These are phyloP conservation scores for Heliconius hewitsoni DNA, from an alignment of 1,140 invertebrate species.

Conservation along the genomic window DNA sequence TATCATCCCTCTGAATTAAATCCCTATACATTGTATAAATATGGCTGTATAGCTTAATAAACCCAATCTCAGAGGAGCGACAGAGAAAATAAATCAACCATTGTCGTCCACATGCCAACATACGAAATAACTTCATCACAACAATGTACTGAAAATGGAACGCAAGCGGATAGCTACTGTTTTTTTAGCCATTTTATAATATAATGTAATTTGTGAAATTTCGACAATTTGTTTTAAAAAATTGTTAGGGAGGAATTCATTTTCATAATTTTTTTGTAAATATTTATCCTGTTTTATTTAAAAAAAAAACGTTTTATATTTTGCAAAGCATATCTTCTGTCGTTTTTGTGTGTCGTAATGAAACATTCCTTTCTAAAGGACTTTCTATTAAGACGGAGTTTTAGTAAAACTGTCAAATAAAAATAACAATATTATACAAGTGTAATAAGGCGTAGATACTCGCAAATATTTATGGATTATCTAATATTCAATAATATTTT, in stretches of 20 bases:
- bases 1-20: not conserved
- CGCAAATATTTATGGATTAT: too few relatives aligned
- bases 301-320: not conserved
- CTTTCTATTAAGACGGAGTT: not conserved
- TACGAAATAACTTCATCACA: slow-evolving; percentile 25
- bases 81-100: slow-evolving; percentile 17
- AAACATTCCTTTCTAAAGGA: not conserved
- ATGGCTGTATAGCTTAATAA: not conserved
- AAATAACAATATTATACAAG: too few relatives aligned
- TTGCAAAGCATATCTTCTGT: not conserved
- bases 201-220: slow-evolving; percentile 18
- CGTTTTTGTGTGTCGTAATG: not conserved
- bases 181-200: slow-evolving; percentile 17
- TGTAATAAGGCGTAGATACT: too few relatives aligned
- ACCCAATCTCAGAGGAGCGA: not conserved
- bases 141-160: slow-evolving; percentile 25
- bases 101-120: slow-evolving; percentile 14
- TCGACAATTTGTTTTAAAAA: slow-evolving; percentile 17
- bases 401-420: not conserved
- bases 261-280: not conserved
- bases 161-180: slow-evolving; percentile 2
- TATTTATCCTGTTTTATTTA: not conserved
- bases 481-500: too few relatives aligned
- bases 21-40: not conserved
- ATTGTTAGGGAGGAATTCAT: slow-evolving; percentile 2